Evolutionary conservation across 1,140 invertebrate genomes (phyloP).

Genomic region (Drosophila novamexicana): DNA sequence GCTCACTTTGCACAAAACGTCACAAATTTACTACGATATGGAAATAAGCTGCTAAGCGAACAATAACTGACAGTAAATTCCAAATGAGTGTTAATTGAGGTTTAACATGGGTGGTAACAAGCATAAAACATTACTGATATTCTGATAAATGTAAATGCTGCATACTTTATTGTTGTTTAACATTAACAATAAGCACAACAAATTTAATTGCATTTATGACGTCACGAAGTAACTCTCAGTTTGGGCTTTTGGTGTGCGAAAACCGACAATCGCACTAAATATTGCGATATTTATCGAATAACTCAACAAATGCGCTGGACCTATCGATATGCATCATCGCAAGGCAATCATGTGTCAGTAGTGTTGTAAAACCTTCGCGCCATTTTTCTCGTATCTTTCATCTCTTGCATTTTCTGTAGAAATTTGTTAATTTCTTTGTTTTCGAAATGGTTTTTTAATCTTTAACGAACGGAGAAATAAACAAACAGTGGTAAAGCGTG

Average conservation of each 20-base stretch:
- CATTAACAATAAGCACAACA: too few species aligned
- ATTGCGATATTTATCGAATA: not conserved
- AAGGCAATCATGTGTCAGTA: constrained; percentile 6
- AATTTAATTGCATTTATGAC: not conserved
- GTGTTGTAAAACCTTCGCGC: constrained; percentile 51
- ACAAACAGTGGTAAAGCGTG: constrained; percentile 14
- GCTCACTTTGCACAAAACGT: constrained; percentile 26
- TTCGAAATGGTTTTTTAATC: constrained; percentile 13
- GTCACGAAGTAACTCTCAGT: not conserved
- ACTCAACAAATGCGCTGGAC: not conserved
- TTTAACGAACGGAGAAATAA: not conserved
- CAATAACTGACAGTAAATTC: not conserved
- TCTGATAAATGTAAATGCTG: too few species aligned
- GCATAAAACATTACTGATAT: too few species aligned
- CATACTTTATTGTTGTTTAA: too few species aligned
- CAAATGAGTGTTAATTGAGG: not conserved
- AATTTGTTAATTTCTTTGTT: constrained; percentile 6
- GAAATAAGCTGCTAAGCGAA: not conserved
- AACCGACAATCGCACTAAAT: too few species aligned
- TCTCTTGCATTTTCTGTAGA: constrained; percentile 20
- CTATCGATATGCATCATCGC: constrained; percentile 18
- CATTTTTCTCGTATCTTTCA: constrained; percentile 36
- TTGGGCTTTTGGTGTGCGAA: too few species aligned
- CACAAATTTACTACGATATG: not conserved
- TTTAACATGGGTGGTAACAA: too few species aligned